Percentiles rank a stretch among this genome's conserved stretches.
Evolutionary conservation across 2,888 invertebrate genomes (phyloP).

Genomic region (Herminia tarsipennalis): DNA sequence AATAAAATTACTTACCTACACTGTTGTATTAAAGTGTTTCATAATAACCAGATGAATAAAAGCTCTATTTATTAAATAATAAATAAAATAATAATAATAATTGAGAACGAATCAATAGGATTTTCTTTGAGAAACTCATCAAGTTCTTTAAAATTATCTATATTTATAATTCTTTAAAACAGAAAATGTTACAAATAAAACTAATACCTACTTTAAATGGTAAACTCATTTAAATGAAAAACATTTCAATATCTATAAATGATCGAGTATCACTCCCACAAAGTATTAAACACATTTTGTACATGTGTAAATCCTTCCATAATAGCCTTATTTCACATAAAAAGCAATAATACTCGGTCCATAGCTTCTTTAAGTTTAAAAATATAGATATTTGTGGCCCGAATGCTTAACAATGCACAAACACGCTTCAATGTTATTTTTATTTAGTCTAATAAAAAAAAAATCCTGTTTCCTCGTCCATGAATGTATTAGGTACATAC

Average conservation of each 20-base stretch:
- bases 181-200: neutral
- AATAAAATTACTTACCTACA: no score
- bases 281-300: constrained; percentile 13
- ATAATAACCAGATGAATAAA: no score
- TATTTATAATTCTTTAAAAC: no score
- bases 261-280: neutral
- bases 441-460: no score
- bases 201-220: neutral
- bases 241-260: neutral
- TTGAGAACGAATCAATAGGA: no score
- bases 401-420: constrained; percentile 31
- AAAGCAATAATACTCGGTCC: constrained; percentile 35
- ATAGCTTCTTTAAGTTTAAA: constrained; percentile 18
- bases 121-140: no score
- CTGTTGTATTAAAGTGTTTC: no score
- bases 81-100: no score
- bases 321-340: constrained; percentile 36
- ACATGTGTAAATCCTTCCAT: constrained; percentile 29
- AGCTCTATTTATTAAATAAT: no score
- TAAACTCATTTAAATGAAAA: neutral
- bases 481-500: no score
- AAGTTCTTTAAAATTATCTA: no score
- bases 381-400: constrained; percentile 18
- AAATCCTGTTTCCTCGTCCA: no score
- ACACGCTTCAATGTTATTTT: constrained; percentile 22